Conservation (phyloP, 2,888 invertebrate species). For the Hydraecia micacea region DNA sequence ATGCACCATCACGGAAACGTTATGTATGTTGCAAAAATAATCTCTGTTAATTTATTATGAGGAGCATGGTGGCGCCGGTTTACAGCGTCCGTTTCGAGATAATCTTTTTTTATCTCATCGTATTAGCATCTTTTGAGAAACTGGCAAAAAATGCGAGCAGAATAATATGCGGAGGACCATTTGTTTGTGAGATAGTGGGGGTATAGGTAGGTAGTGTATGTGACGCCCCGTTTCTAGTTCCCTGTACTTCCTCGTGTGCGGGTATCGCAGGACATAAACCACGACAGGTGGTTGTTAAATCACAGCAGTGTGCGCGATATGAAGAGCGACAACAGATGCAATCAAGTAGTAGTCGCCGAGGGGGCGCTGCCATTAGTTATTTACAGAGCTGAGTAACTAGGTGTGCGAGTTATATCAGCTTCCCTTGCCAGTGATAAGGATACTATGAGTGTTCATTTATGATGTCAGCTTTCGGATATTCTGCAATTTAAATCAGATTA, state of each 20-base stretch:
- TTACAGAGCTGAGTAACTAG: slow-evolving; percentile 67
- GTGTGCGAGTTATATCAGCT: slow-evolving; percentile 66
- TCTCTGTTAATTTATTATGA: slow-evolving; percentile 64
- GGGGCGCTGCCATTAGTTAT: slow-evolving; percentile 71
- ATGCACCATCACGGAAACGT: slow-evolving; percentile 62
- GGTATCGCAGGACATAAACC: slow-evolving; percentile 83
- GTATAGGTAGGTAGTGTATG: slow-evolving; percentile 61
- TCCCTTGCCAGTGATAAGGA: slow-evolving; percentile 58
- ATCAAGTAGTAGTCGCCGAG: slow-evolving; percentile 73
- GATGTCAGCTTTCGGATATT: slow-evolving; percentile 56
- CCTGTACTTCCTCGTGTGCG: slow-evolving; percentile 77
- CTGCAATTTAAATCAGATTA: slow-evolving; percentile 51
- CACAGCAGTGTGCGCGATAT: slow-evolving; percentile 79
- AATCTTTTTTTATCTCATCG: slow-evolving; percentile 68
- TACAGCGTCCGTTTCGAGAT: slow-evolving; percentile 61
- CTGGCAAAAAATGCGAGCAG: slow-evolving; percentile 54
- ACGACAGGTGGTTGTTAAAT: slow-evolving; percentile 84
- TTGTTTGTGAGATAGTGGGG: slow-evolving; percentile 54
- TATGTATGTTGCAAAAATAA: slow-evolving; percentile 62
- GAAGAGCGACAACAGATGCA: slow-evolving; percentile 80
- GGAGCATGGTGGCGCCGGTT: slow-evolving; percentile 62
- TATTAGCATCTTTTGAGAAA: slow-evolving; percentile 60
- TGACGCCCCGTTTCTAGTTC: slow-evolving; percentile 69
- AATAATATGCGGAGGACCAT: slow-evolving; percentile 56
- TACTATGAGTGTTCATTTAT: slow-evolving; percentile 57